Evolutionary conservation across 2,113 vertebrate genomes (phyloP), one percentile per base, ranked within the genome.

Genomic region (Campylomormyrus tamandua): DNA sequence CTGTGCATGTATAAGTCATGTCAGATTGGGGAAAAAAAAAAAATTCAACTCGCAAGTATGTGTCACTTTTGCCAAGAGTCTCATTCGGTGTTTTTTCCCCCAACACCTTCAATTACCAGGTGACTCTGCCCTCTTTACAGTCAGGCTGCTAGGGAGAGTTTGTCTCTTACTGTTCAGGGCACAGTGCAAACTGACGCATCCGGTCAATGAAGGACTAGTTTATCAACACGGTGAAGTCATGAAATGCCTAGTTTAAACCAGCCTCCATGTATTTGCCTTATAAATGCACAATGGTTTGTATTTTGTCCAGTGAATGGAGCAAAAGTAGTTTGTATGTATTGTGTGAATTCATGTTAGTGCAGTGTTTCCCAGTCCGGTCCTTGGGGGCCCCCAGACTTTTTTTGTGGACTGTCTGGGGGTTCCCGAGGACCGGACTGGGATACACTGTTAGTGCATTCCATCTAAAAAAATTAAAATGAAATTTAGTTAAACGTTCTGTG

Each of bases 261-360:
- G 96, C 97, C 97, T 97, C 95, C 95, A 96, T 97, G 96, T 97
- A 96, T 94, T 95, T 97, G 98, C 98, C 98, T 99, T 99, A 98
- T 95, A 94, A 95, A 95, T 94, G 97, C 98, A 97, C 97, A 97
- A 96, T 94, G 95, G 95, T 97, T 96, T 95, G 96, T 97, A 96
- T 94, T 91, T 92, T 96, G 96, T 97, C 96, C 66, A 95, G 96
- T 96, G 95, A 95, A 95, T 93, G 93, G 94, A 90, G 95, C 90
- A 93, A 95, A 94, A 96, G 66, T 93, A 91, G 94, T 95, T 94
- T 92, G 93, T 96, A 95, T 93, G 95, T 96, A 94, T 93, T 93
- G 95, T 93, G 89, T 96, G 95, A 92, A 49, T 95, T 94, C 94
- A 86, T 90, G 80, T 94, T 92, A 93, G 93, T 92, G 92, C 94